Evolutionary conservation across 2,113 vertebrate species (phyloP).

Genomic region (Gambusia holbrooki): DNA sequence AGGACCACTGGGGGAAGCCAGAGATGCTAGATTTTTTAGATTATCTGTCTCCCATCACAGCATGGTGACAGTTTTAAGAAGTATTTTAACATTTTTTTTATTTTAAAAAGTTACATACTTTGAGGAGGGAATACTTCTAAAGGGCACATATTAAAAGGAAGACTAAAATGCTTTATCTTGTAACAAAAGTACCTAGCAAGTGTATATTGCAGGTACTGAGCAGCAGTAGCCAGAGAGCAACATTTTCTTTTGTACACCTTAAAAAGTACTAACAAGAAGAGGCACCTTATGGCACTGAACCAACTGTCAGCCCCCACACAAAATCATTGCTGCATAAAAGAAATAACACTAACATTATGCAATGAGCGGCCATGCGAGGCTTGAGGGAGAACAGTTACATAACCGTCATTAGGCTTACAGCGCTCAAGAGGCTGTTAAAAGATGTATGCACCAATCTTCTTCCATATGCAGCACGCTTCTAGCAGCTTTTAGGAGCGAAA

Average conservation of each 20-base stretch:
- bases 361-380: slow-evolving; percentile 40
- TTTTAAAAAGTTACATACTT: too few relatives aligned
- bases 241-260: not conserved
- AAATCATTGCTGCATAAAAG: slow-evolving; percentile 10
- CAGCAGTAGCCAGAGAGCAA: not conserved
- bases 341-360: slow-evolving; percentile 50
- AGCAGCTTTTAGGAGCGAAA: not conserved
- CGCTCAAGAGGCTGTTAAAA: slow-evolving; percentile 58
- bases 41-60: too few relatives aligned
- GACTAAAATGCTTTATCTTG: too few relatives aligned
- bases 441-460: slow-evolving; percentile 48
- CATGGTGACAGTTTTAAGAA: too few relatives aligned
- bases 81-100: too few relatives aligned
- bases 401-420: slow-evolving; percentile 61
- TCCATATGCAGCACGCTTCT: slow-evolving; percentile 29
- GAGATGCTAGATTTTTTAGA: too few relatives aligned
- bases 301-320: slow-evolving; percentile 9
- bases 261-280: not conserved
- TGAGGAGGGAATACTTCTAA: too few relatives aligned
- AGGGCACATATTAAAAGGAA: too few relatives aligned
- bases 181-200: too few relatives aligned
- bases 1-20: too few relatives aligned
- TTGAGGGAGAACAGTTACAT: slow-evolving; percentile 64
- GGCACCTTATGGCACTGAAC: not conserved
- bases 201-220: too few relatives aligned